phyloP scores from a whole-genome alignment of 2,113 vertebrate species.

The Apteryx mantelli region DNA sequence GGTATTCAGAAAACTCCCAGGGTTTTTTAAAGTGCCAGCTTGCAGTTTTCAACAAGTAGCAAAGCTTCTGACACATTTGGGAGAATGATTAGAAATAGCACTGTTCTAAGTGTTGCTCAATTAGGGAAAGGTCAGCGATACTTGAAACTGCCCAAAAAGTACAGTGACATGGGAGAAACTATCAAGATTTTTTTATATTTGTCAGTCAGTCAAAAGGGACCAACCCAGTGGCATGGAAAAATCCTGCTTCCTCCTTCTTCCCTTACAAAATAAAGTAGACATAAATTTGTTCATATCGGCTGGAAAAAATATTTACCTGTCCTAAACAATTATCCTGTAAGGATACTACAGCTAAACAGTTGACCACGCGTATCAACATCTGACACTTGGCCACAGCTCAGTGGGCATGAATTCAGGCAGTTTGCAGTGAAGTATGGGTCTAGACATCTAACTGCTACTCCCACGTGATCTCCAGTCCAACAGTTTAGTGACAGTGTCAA shows the following conservation, averaged over 20 bases:
- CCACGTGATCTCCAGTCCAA: background rate
- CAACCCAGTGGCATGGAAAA: background rate
- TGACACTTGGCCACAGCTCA: conserved; percentile 30
- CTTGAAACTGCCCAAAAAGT: conserved; percentile 30
- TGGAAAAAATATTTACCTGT: conserved; percentile 50
- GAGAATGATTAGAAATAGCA: conserved; percentile 32
- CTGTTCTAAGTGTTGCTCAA: conserved; percentile 39
- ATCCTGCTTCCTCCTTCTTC: background rate
- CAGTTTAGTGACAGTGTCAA: conserved; percentile 24
- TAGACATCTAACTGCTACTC: conserved; percentile 23
- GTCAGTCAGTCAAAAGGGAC: background rate
- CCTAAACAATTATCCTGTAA: conserved; percentile 18
- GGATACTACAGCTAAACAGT: background rate
- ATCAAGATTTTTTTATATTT: background rate
- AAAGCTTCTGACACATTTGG: conserved; percentile 39
- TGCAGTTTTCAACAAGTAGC: conserved; percentile 36
- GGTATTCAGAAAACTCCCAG: conserved; percentile 14
- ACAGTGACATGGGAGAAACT: background rate
- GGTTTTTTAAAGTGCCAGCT: conserved; percentile 29
- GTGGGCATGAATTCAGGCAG: background rate
- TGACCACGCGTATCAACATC: conserved; percentile 32
- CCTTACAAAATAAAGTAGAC: background rate
- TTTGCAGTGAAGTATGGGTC: conserved; percentile 30
- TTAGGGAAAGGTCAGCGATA: conserved; percentile 40
- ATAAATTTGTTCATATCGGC: conserved; percentile 41